Conservation (phyloP, 2,888 invertebrate species). For the Hirtodrosophila confusa region DNA sequence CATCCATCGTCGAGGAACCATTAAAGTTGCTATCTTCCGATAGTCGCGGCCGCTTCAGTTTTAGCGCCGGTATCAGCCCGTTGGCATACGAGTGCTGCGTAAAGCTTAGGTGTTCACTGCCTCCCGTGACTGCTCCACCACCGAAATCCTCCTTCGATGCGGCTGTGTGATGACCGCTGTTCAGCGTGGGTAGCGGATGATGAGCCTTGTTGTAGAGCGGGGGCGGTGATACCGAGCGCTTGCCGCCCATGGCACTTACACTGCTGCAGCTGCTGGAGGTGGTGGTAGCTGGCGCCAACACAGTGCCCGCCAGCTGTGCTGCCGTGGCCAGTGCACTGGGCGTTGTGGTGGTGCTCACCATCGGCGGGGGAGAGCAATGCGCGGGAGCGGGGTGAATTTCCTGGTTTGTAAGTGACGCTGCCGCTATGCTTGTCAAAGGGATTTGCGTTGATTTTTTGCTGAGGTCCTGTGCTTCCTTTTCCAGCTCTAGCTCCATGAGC, state of each 20-base stretch:
- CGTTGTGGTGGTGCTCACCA: conserved; percentile 60
- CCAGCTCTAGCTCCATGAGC: conserved; percentile 69
- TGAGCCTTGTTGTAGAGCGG: conserved; percentile 81
- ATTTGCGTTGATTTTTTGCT: conserved; percentile 69
- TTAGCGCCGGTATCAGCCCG: conserved; percentile 81
- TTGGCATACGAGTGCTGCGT: conserved; percentile 81
- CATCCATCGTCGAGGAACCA: conserved; percentile 83
- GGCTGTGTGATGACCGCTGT: conserved; percentile 56
- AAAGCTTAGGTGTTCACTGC: conserved; percentile 76
- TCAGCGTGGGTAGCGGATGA: conserved; percentile 71
- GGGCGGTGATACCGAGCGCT: conserved; percentile 81
- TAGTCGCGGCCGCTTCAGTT: conserved; percentile 81
- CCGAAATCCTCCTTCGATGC: conserved; percentile 75
- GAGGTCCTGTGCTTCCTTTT: conserved; percentile 79
- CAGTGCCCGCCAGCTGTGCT: conserved; percentile 54
- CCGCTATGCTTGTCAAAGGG: conserved; percentile 10
- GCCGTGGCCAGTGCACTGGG: conserved; percentile 43
- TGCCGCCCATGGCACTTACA: conserved; percentile 49
- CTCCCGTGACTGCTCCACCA: conserved; percentile 29
- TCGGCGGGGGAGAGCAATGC: conserved; percentile 63
- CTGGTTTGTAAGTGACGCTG: conserved; percentile 12
- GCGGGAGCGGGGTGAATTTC: conserved; percentile 28
- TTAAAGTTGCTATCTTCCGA: conserved; percentile 83
- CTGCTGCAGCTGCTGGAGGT: conserved; percentile 55
- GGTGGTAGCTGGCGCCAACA: conserved; percentile 62